Evolutionary conservation across 1,140 invertebrate species (phyloP).

Genomic region (Orius insidiosus): DNA sequence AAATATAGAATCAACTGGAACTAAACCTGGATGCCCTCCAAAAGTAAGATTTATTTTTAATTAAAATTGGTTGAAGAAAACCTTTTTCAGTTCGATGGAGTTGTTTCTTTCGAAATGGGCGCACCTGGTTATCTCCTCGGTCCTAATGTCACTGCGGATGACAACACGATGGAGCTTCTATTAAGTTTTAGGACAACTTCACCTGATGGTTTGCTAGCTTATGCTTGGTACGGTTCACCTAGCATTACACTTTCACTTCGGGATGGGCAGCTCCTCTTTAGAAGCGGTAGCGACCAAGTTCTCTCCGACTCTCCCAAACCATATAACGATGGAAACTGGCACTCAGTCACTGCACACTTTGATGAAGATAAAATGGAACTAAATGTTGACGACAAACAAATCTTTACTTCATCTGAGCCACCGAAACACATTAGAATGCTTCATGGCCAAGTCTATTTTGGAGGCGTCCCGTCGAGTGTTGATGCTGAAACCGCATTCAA

Average conservation of each 20-base stretch:
- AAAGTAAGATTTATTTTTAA: constrained; percentile 35
- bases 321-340: constrained; percentile 83
- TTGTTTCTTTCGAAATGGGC: constrained; percentile 40
- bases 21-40: constrained; percentile 66
- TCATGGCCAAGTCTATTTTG: constrained; percentile 60
- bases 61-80: too few relatives aligned
- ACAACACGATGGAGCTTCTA: constrained; percentile 50
- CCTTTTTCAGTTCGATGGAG: constrained; percentile 29
- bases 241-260: constrained; percentile 43
- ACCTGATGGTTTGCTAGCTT: constrained; percentile 60
- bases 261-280: constrained; percentile 50
- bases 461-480: constrained; percentile 52
- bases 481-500: constrained; percentile 26
- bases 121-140: constrained; percentile 44
- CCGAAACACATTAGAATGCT: constrained; percentile 37
- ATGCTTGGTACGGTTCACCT: constrained; percentile 45
- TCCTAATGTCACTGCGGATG: constrained; percentile 33
- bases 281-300: constrained; percentile 41
- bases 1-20: constrained; percentile 54
- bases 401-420: constrained; percentile 40
- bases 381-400: constrained; percentile 67
- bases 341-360: constrained; percentile 69
- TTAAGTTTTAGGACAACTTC: constrained; percentile 76
- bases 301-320: constrained; percentile 35
- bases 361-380: constrained; percentile 41